These are phyloP conservation scores for Shinisaurus crocodilurus DNA, from an alignment of 2,113 vertebrate species.

Conservation along the genomic window DNA sequence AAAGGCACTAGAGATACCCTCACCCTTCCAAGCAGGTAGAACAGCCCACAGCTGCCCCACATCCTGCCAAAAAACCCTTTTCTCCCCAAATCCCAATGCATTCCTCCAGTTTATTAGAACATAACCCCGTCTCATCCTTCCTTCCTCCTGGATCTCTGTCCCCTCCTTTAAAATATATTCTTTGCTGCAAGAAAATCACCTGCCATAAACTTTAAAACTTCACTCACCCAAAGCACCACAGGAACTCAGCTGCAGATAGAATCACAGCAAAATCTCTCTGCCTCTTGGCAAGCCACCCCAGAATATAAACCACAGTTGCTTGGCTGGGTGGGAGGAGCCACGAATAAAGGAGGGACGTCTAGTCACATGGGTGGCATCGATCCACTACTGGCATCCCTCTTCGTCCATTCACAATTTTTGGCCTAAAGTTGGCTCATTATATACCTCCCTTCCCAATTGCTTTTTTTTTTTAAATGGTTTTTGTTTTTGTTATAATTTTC, in stretches of 20 bases:
- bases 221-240: background rate
- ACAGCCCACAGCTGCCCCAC: too few relatives aligned
- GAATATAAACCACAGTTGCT: conserved; percentile 8
- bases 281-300: conserved; percentile 33
- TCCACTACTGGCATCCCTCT: background rate
- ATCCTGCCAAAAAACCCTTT: background rate
- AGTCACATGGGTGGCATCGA: background rate
- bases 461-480: too few relatives aligned
- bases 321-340: background rate
- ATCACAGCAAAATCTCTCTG: background rate
- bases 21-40: too few relatives aligned
- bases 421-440: too few relatives aligned
- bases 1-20: background rate
- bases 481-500: too few relatives aligned
- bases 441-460: too few relatives aligned
- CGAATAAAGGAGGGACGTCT: background rate
- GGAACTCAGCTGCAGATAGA: background rate
- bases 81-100: background rate
- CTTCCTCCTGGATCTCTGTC: background rate
- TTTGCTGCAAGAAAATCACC: background rate
- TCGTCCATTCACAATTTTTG: background rate
- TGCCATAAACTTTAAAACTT: background rate
- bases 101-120: background rate
- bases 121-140: too few relatives aligned
- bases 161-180: background rate